Evolutionary conservation across 92 coral and sea anemone species (phyloP), one percentile per base, ranked within the genome.

Genomic region (Nematostella vectensis): DNA sequence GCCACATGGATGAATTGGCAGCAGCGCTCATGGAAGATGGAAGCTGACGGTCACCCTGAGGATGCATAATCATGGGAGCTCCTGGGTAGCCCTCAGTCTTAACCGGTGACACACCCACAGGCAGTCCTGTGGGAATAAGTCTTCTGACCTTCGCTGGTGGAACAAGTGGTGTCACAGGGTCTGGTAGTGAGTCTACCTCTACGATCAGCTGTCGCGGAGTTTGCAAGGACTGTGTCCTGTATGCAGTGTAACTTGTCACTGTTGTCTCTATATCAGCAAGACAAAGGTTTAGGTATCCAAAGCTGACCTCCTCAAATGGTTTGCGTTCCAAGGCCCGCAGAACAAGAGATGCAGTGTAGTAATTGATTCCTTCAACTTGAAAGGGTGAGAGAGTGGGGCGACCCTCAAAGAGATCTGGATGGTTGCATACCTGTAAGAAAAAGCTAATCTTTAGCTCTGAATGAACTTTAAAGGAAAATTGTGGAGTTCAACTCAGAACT

Each of bases 321-420:
- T 93, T 49, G 11, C 63, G 70, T 6, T 93, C 94, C 47, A 93
- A 48, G 49, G 88, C 99, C 19, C 67, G 67, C 47, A 93, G 67
- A 13, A 87, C 88, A 1, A 86, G 61, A 0, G 99, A 93, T 0
- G 99, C 83, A 30, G 94, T 87, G 52, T 70, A 57, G 67, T 73
- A 82, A 36, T 80, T 83, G 38, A 93, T 59, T 21, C 93, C 76
- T 11, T 74, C 67, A 69, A 79, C 55, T 60, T 60, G 74, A 10
- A 93, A 62, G 25, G 99, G 72, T 12, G 96, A 86, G 24, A 86
- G 71, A 21, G 85, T 87, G 33, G 96, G 99, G 24, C 99, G 81
- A 27, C 89, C 62, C 61, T 93, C 99, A 69, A 93, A 93, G 57
- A 93, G 70, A 78, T 93, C 99, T 21, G 99, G 99, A 50, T 93